Evolutionary conservation across 2,113 vertebrate genomes (phyloP).

Genomic region (Empidonax traillii): DNA sequence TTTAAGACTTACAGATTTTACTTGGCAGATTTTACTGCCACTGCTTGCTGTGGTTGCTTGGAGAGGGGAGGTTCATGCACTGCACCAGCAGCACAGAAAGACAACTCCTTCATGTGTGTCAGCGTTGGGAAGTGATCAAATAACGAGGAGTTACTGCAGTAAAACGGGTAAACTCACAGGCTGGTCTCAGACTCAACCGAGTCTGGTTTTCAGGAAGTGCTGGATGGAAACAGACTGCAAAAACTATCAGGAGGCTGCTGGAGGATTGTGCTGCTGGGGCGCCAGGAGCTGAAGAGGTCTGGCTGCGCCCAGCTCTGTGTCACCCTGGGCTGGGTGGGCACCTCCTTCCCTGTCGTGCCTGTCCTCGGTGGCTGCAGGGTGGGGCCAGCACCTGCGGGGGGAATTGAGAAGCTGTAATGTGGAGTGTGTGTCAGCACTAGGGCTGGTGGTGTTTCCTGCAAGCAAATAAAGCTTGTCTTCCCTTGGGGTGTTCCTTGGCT

Average conservation of each 20-base stretch:
- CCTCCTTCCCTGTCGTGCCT: too few species aligned
- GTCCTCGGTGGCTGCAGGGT: fast-evolving
- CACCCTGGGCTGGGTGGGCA: not conserved
- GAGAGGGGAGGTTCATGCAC: not conserved
- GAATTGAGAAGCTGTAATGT: not conserved
- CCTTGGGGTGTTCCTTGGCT: not conserved
- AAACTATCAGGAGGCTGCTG: not conserved
- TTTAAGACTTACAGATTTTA: not conserved
- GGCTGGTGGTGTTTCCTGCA: not conserved
- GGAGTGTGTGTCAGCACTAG: not conserved
- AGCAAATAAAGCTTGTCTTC: not conserved
- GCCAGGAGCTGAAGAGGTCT: not conserved
- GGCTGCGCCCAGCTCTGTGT: fast-evolving
- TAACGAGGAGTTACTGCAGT: not conserved
- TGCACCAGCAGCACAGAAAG: not conserved
- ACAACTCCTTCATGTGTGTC: fast-evolving
- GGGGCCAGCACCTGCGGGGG: not conserved
- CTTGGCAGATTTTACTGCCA: not conserved
- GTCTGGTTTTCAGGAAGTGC: not conserved
- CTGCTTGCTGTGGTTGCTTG: not conserved
- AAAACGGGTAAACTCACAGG: fast-evolving
- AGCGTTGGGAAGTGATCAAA: not conserved
- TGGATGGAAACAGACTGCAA: not conserved
- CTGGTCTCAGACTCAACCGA: not conserved
- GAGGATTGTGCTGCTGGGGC: not conserved